A percentile compares a stretch with the other conserved stretches of the same genome.
These are phyloP conservation scores for Nyleta sp. DNA, from an alignment of 2,888 invertebrate species.

Conservation along the genomic window DNA sequence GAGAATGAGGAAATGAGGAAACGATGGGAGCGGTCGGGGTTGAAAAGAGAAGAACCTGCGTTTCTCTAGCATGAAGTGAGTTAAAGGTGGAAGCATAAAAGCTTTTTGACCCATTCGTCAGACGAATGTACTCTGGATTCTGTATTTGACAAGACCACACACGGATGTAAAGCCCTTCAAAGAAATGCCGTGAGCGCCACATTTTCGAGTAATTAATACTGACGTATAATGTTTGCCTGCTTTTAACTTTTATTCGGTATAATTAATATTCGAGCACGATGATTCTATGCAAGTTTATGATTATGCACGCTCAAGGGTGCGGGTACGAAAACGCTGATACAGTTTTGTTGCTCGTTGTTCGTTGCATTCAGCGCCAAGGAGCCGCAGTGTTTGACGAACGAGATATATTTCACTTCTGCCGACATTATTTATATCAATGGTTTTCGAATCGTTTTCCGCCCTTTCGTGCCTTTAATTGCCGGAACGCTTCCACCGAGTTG, in stretches of 20 bases:
- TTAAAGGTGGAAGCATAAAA: constrained; percentile 77
- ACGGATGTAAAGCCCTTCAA: constrained; percentile 73
- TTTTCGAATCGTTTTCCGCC: constrained; percentile 58
- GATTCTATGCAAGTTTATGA: constrained; percentile 61
- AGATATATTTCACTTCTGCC: constrained; percentile 41
- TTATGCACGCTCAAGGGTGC: constrained; percentile 35
- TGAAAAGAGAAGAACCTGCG: constrained; percentile 65
- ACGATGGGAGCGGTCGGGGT: constrained; percentile 46
- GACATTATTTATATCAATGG: constrained; percentile 60
- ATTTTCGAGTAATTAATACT: constrained; percentile 76
- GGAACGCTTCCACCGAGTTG: constrained; percentile 53
- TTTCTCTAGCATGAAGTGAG: constrained; percentile 72
- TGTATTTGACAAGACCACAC: constrained; percentile 77
- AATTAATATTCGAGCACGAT: constrained; percentile 63
- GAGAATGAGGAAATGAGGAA: constrained; percentile 59
- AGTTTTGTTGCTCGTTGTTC: constrained; percentile 39
- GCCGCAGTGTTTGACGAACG: constrained; percentile 40
- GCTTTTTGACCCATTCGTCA: constrained; percentile 75
- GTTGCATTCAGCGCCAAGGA: constrained; percentile 36
- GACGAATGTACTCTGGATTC: constrained; percentile 76
- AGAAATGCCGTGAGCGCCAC: constrained; percentile 75
- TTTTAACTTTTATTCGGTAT: constrained; percentile 71
- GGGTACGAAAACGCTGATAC: constrained; percentile 38
- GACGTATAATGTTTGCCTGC: constrained; percentile 72
- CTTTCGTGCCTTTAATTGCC: constrained; percentile 64